phyloP scores from a whole-genome alignment of 1,140 invertebrate genomes.

The Drosophila trapezifrons region DNA sequence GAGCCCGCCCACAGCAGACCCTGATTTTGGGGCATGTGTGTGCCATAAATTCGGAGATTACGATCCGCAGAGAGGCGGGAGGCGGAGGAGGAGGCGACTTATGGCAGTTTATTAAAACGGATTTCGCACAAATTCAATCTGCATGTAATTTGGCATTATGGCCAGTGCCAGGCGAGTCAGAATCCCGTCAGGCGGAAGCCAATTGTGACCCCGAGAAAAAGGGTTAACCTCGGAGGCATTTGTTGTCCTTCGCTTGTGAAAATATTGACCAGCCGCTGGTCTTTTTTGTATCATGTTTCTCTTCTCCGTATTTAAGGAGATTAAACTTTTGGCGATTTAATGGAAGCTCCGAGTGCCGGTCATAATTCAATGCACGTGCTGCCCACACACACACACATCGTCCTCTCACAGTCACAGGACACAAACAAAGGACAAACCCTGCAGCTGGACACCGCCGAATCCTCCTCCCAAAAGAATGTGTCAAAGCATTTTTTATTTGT shows the following conservation, averaged over 20 bases:
- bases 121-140: conserved; percentile 75
- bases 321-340: conserved; percentile 47
- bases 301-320: conserved; percentile 14
- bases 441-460: conserved; percentile 4
- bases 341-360: conserved; percentile 17
- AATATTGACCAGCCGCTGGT: conserved; percentile 41
- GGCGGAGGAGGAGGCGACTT: conserved; percentile 39
- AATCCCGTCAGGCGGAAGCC: conserved; percentile 39
- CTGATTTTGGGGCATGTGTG: conserved; percentile 24
- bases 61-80: conserved; percentile 30
- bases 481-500: conserved; percentile 44
- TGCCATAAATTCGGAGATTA: conserved; percentile 70
- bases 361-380: conserved; percentile 68
- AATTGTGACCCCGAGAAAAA: conserved; percentile 25
- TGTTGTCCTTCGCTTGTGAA: conserved; percentile 32
- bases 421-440: conserved; percentile 39
- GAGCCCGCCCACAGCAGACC: conserved; percentile 23
- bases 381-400: conserved; percentile 2
- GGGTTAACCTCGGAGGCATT: conserved; percentile 28
- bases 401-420: conserved; percentile 7
- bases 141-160: conserved; percentile 55
- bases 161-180: conserved; percentile 5
- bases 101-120: conserved; percentile 76
- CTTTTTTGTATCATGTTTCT: neutral
- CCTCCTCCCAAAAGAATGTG: conserved; percentile 1